Conservation (phyloP, 2,888 invertebrate species). For the Morpho helenor region DNA sequence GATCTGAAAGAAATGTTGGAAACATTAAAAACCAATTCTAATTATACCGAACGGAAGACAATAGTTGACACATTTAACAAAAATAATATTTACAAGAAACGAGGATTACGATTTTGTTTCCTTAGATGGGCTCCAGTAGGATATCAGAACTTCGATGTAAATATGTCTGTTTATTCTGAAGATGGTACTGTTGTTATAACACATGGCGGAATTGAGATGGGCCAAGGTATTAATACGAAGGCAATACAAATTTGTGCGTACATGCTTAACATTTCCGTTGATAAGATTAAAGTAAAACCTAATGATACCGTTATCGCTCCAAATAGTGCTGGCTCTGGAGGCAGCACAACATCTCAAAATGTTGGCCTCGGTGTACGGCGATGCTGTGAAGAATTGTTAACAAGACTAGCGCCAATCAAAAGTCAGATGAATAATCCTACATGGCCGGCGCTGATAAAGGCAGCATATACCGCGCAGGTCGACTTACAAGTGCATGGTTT, state of each 20-base stretch:
- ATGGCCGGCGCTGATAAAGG: slow-evolving; percentile 72
- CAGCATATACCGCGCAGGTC: slow-evolving; percentile 57
- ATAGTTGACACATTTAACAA: slow-evolving; percentile 79
- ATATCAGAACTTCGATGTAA: slow-evolving; percentile 73
- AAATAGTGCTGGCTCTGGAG: slow-evolving; percentile 79
- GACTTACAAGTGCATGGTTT: slow-evolving; percentile 54
- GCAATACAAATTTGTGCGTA: slow-evolving; percentile 85
- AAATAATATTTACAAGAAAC: slow-evolving; percentile 88
- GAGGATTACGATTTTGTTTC: slow-evolving; percentile 83
- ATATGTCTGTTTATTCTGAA: slow-evolving; percentile 83
- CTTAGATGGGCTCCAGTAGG: slow-evolving; percentile 81
- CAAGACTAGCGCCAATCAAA: slow-evolving; percentile 64
- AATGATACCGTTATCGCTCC: slow-evolving; percentile 73
- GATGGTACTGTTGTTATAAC: slow-evolving; percentile 84
- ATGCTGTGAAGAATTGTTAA: slow-evolving; percentile 65
- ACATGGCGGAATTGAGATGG: slow-evolving; percentile 84
- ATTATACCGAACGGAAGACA: slow-evolving; percentile 66
- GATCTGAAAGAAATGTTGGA: slow-evolving; percentile 56
- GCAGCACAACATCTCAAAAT: slow-evolving; percentile 81
- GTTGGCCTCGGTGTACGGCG: slow-evolving; percentile 75
- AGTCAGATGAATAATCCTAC: slow-evolving; percentile 59
- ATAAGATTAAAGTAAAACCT: slow-evolving; percentile 79
- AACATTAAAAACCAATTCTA: slow-evolving; percentile 54
- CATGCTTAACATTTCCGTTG: slow-evolving; percentile 81
- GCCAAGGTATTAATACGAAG: slow-evolving; percentile 89